A percentile compares a stretch with the other conserved stretches of the same genome.
phyloP scores from a whole-genome alignment of 1,140 invertebrate genomes.

The Cecropterus lyciades region DNA sequence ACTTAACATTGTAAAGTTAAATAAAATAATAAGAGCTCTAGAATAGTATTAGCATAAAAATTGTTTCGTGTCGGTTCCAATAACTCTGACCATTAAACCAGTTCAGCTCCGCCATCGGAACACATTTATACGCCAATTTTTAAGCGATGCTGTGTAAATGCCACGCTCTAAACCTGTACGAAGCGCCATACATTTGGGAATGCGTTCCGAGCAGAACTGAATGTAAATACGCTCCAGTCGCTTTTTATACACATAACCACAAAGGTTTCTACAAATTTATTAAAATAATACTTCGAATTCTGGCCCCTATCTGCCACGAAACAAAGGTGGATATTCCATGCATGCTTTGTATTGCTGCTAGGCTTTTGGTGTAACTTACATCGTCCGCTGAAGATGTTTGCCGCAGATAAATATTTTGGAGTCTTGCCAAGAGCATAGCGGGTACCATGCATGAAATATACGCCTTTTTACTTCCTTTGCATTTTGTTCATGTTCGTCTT shows the following conservation, averaged over 20 bases:
- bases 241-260: slow-evolving; percentile 29
- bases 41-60: neutral
- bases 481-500: slow-evolving; percentile 36
- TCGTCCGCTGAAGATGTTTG: slow-evolving; percentile 34
- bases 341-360: slow-evolving; percentile 14
- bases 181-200: slow-evolving; percentile 22
- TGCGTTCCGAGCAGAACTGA: slow-evolving; percentile 31
- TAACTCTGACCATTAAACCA: slow-evolving; percentile 3
- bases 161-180: slow-evolving; percentile 25
- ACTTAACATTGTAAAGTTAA: no score
- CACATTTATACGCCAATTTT: slow-evolving; percentile 18
- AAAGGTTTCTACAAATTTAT: slow-evolving; percentile 32
- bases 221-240: slow-evolving; percentile 30
- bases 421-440: slow-evolving; percentile 28
- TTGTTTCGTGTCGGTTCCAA: neutral
- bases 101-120: neutral
- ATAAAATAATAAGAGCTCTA: neutral
- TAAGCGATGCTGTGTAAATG: slow-evolving; percentile 22
- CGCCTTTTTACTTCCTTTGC: slow-evolving; percentile 33
- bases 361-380: slow-evolving; percentile 35
- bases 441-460: slow-evolving; percentile 33
- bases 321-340: slow-evolving; percentile 29
- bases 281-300: slow-evolving; percentile 24
- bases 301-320: slow-evolving; percentile 12
- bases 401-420: slow-evolving; percentile 36